Conservation (phyloP, 2,888 invertebrate genomes). For the Acanthopleura granulata region DNA sequence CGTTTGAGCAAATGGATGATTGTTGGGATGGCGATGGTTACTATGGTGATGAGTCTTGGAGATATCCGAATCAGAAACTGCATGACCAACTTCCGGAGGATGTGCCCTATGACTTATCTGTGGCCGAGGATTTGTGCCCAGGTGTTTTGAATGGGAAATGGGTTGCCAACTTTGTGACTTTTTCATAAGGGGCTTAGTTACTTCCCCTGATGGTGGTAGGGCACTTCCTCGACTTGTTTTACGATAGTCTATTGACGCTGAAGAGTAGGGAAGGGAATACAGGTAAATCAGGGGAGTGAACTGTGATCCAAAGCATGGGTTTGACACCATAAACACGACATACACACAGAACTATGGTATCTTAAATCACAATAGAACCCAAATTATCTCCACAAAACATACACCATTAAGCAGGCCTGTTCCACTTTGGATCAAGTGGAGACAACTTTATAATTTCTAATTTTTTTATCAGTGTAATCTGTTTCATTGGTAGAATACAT, state of each 20-base stretch:
- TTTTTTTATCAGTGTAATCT: background rate
- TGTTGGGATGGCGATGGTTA: background rate
- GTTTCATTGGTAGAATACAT: too few relatives aligned
- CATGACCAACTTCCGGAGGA: background rate
- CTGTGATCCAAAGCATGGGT: background rate
- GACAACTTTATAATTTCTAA: background rate
- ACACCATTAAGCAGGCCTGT: too few relatives aligned
- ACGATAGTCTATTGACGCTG: slow-evolving; percentile 50
- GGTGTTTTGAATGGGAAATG: background rate
- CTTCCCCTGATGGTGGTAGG: slow-evolving; percentile 21
- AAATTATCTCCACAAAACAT: too few relatives aligned
- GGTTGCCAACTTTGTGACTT: slow-evolving; percentile 21
- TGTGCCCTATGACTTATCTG: background rate
- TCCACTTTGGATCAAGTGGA: too few relatives aligned
- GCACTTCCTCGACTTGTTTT: slow-evolving; percentile 45
- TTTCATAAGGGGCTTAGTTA: slow-evolving; percentile 3
- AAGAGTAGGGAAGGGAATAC: slow-evolving; percentile 18
- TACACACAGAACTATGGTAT: too few relatives aligned
- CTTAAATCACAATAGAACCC: too few relatives aligned
- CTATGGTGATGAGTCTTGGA: background rate
- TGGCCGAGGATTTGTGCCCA: background rate
- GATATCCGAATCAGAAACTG: slow-evolving; percentile 10
- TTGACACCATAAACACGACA: background rate
- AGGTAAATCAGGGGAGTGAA: slow-evolving; percentile 3
- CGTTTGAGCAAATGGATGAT: slow-evolving; percentile 3